Evolutionary conservation across 2,888 invertebrate genomes (phyloP), one percentile per base, ranked within the genome.

Genomic region (Acleris literana): DNA sequence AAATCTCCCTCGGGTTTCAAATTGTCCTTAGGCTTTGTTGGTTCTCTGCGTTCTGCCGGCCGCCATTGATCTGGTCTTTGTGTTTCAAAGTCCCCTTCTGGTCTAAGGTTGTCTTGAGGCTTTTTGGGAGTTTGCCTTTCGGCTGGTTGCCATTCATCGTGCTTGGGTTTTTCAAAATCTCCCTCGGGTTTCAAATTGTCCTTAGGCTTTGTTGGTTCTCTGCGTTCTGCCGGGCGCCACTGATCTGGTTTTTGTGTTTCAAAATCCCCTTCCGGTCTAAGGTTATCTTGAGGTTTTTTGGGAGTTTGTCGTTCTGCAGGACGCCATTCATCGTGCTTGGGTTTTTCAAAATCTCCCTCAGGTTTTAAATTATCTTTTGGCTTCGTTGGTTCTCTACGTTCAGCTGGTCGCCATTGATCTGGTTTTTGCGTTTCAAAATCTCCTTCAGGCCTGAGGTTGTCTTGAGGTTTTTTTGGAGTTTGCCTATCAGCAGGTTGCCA

Each of bases 61-160:
- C 80, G 78, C 79, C 89, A 87, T 71, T 85, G 80, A 7, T 84
- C 81, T 7, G 29, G 20, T 78, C 85, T 56, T 86, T 82, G 85
- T 29, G 85, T 79, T 49, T 88, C 91, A 72, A 88, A 93, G n/a
- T 94, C 93, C 7, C 94, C 94, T 73, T 93, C 93, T 1, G 91
- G 88, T 57, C 75, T 79, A 1, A 94, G 74, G 74, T 94, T 94
- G 72, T 94, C 94, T 43, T 90, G 77, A 1, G 90, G 93, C 72
- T 82, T 85, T 7, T 79, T 87, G 54, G 81, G 87, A 20, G 76
- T 75, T 1, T 89, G 88, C 33, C 93, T 29, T 80, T 88, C 91
- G 6, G 82, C 85, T 39, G 85, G 85, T 69, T 79, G 76, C 72
- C 85, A 92, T 63, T 82, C 77, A 13, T 88, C 83, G 44, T 83